These are phyloP conservation scores for Pantherophis vulpinus DNA, from an alignment of 2,797 vertebrate genomes.

Conservation along the genomic window DNA sequence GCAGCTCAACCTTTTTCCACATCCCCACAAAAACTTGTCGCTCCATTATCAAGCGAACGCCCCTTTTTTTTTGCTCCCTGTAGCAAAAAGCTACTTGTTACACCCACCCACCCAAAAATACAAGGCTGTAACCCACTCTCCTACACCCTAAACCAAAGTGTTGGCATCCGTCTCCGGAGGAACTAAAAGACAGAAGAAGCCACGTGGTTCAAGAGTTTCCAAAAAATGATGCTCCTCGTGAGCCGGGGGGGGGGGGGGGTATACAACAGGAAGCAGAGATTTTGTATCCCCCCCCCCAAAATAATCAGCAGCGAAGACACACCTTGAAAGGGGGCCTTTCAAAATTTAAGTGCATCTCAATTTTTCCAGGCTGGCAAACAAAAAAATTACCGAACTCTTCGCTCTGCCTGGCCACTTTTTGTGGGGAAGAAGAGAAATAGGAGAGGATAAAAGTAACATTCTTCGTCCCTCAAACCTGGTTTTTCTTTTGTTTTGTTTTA, in stretches of 20 bases:
- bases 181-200: constrained; percentile 54
- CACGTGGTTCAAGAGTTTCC: constrained; percentile 21
- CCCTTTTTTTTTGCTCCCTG: constrained; percentile 5
- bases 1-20: constrained; percentile 6
- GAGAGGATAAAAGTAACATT: neutral
- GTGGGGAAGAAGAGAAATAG: neutral
- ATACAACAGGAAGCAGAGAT: neutral
- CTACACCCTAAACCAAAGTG: neutral
- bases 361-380: constrained; percentile 49
- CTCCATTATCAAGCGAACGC: constrained; percentile 29
- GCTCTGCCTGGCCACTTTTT: constrained; percentile 51
- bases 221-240: constrained; percentile 25
- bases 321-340: constrained; percentile 52
- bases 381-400: constrained; percentile 12
- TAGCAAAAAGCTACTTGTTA: constrained; percentile 19
- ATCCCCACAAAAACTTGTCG: constrained; percentile 6
- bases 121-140: neutral
- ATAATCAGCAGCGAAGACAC: constrained; percentile 47
- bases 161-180: constrained; percentile 37
- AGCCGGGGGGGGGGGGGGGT: neutral
- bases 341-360: constrained; percentile 62
- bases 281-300: constrained; percentile 2
- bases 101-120: neutral
- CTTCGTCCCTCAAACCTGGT: constrained; percentile 45
- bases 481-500: neutral